Base-by-base conservation (phyloP, 2,888 invertebrate species). In the Lepidocyrtoides sp. region DNA sequence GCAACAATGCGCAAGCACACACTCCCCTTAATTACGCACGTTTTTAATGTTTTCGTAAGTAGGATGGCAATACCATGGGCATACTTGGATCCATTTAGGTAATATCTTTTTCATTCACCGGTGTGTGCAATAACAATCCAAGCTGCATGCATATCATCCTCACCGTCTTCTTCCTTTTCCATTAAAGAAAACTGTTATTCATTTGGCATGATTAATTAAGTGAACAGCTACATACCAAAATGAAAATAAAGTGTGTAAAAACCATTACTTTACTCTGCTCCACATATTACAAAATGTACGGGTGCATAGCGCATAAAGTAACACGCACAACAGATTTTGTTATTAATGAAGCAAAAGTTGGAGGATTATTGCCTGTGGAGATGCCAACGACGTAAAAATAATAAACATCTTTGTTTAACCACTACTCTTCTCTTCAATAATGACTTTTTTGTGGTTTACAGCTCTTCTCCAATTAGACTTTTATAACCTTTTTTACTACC, bases 11-110 rank as follows among this genome's bases (percentile, higher is more conserved):
- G 26, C 0, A 48, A 75, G 75, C 75, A 54, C 54, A 54, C 54
- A 54, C 77, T 77, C 77, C 44, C n/a, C 29, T 77, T 77, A 77
- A 77, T 77, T 77, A 17, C 51, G 20, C 77, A 77, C 77, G 77
- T 48, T 77, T 77, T 77, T 44, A 26, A 26, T 26, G 32, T 41
- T 41, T 41, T 26, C 26, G 17, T 20, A 29, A 63, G 29, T 63
- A 8, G 29, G 29, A 23, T 63, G 20, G 51, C 29, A 41, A 75
- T 0, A 77, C 0, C n/a, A 51, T 23, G n/a, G n/a, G n/a, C n/a
- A n/a, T n/a, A n/a, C 51, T n/a, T 51, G 77, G 7, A n/a, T 32
- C 12, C 23, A 44, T 41, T 72, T 29, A 51, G n/a, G 29, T n/a
- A 10, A 3, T 41, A 12, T 26, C 14, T 8, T 0, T 14, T 75